Conservation (phyloP, 1,140 invertebrate species). For the Trachelipus rathkii region DNA sequence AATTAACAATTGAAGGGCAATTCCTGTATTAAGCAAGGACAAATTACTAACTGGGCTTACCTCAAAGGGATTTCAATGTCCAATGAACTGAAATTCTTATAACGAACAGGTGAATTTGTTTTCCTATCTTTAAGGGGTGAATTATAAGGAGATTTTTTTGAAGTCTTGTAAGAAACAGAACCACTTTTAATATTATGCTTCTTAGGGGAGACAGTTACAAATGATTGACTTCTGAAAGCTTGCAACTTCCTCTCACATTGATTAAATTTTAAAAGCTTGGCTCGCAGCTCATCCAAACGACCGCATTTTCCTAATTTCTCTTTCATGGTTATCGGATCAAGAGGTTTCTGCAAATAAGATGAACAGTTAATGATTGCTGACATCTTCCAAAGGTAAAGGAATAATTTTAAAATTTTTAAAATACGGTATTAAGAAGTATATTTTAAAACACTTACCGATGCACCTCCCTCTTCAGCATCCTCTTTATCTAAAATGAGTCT, state of each 20-base stretch:
- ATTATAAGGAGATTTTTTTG: neutral
- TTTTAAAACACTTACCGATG: too few relatives aligned
- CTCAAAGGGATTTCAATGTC: constrained; percentile 63
- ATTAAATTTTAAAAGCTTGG: constrained; percentile 34
- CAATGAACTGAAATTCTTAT: constrained; percentile 64
- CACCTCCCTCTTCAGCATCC: too few relatives aligned
- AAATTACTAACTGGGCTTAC: too few relatives aligned
- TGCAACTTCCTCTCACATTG: constrained; percentile 37
- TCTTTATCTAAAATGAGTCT: too few relatives aligned
- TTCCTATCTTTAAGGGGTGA: constrained; percentile 28
- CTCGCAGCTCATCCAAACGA: constrained; percentile 35
- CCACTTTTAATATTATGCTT: neutral
- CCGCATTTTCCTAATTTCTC: constrained; percentile 28
- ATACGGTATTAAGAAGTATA: too few relatives aligned
- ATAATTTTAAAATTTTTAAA: too few relatives aligned
- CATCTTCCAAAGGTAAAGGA: too few relatives aligned
- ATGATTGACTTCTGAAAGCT: constrained; percentile 29
- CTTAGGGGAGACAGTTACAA: neutral
- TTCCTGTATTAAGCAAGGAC: too few relatives aligned
- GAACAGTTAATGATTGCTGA: too few relatives aligned
- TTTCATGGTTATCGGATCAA: neutral
- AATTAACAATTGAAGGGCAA: too few relatives aligned
- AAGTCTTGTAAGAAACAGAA: neutral
- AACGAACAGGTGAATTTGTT: constrained; percentile 51
- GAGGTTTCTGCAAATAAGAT: neutral